Percentiles rank a stretch among this genome's conserved stretches.
Conservation (phyloP, 1,140 invertebrate genomes). For the Hyphantria cunea region DNA sequence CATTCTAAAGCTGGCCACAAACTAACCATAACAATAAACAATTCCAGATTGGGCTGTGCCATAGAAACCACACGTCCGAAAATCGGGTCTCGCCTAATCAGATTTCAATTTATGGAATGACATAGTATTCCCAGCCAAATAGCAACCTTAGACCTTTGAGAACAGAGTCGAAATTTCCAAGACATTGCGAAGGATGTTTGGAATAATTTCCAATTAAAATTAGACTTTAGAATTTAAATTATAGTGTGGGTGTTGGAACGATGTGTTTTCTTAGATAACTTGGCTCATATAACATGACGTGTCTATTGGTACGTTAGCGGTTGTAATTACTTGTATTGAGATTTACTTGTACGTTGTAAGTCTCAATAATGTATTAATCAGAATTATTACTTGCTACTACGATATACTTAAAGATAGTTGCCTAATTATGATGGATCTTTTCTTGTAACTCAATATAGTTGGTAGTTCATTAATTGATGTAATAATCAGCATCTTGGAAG, state of each 20-base stretch:
- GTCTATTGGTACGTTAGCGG: constrained; percentile 8
- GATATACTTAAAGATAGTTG: too few species aligned
- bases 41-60: constrained; percentile 18
- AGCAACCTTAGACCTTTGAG: not conserved
- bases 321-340: constrained; percentile 1
- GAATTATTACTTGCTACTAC: not conserved
- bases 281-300: constrained; percentile 11
- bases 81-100: constrained; percentile 25
- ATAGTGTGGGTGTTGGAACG: constrained; percentile 7
- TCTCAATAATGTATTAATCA: not conserved
- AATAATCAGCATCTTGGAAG: too few species aligned
- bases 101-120: constrained; percentile 26
- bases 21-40: constrained; percentile 25
- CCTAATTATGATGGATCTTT: too few species aligned
- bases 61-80: constrained; percentile 24
- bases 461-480: too few species aligned
- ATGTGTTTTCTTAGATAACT: constrained; percentile 7
- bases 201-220: constrained; percentile 22
- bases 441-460: too few species aligned
- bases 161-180: constrained; percentile 4
- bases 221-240: constrained; percentile 17
- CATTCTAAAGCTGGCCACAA: constrained; percentile 9
- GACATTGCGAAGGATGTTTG: not conserved
- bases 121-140: not conserved
- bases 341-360: constrained; percentile 1